phyloP scores from a whole-genome alignment of 1,140 invertebrate genomes.

The Stegodyphus dumicola region DNA sequence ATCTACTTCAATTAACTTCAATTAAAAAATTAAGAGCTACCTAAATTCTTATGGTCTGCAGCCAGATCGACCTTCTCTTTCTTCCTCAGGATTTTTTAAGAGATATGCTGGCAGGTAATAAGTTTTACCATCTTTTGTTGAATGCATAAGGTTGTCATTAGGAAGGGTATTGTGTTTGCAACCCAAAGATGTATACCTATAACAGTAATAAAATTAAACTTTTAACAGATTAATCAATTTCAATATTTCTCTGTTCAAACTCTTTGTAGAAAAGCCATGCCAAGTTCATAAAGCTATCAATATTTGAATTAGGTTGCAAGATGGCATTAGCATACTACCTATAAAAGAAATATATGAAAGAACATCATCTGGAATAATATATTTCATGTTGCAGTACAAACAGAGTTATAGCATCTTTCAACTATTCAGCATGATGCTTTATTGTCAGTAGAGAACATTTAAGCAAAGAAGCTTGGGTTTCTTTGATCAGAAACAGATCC shows the following conservation, averaged over 20 bases:
- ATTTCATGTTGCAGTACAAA: not conserved
- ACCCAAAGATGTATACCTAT: conserved; percentile 86
- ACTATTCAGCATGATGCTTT: too few species aligned
- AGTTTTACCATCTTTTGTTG: conserved; percentile 69
- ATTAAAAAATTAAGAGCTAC: not conserved
- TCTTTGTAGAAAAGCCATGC: too few species aligned
- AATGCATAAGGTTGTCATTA: conserved; percentile 78
- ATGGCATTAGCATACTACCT: not conserved
- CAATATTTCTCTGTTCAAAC: too few species aligned
- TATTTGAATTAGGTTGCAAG: not conserved
- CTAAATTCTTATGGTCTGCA: not conserved
- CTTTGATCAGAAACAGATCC: too few species aligned
- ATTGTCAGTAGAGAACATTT: too few species aligned
- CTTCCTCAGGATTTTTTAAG: conserved; percentile 76
- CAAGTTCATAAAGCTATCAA: not conserved
- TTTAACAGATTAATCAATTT: not conserved
- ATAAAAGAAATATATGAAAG: not conserved
- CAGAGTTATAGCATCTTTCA: too few species aligned
- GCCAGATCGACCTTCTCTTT: conserved; percentile 77
- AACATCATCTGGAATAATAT: not conserved
- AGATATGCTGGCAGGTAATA: conserved; percentile 83
- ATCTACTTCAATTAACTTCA: too few species aligned
- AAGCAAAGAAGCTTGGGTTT: too few species aligned
- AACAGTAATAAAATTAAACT: conserved; percentile 12
- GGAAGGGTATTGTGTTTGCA: conserved; percentile 80